Conservation (phyloP, 1,140 invertebrate species). For the Achroia grisella region DNA sequence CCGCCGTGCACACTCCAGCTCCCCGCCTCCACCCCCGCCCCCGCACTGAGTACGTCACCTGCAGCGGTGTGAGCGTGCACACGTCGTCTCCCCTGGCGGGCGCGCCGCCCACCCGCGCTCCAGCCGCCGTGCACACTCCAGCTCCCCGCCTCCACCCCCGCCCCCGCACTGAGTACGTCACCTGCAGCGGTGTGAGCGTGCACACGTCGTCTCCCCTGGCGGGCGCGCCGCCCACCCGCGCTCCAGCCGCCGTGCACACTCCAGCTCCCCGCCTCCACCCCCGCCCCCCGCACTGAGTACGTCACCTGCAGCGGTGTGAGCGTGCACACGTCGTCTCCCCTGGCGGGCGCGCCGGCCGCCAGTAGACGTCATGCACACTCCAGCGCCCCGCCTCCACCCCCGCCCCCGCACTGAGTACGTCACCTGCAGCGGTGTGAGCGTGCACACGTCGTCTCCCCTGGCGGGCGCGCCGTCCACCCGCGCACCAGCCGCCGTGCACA, state of each 20-base stretch:
- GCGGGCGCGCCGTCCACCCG: slow-evolving; percentile 89
- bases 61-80: slow-evolving; percentile 70
- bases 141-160: too few species aligned
- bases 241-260: too few species aligned
- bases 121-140: too few species aligned
- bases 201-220: slow-evolving; percentile 86
- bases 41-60: slow-evolving; percentile 69
- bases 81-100: too few species aligned
- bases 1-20: slow-evolving; percentile 79
- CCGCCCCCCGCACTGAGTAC: too few species aligned
- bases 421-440: slow-evolving; percentile 78
- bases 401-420: slow-evolving; percentile 89
- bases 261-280: too few species aligned
- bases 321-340: too few species aligned
- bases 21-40: slow-evolving; percentile 17
- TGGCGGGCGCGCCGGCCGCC: too few species aligned
- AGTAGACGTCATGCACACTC: too few species aligned
- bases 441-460: slow-evolving; percentile 87
- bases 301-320: too few species aligned
- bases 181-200: slow-evolving; percentile 82
- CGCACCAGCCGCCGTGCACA: slow-evolving; percentile 84
- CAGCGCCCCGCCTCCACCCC: too few species aligned
- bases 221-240: slow-evolving; percentile 88
- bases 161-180: not conserved
- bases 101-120: too few species aligned